phyloP scores from a whole-genome alignment of 2,113 vertebrate genomes.

The Datnioides undecimradiatus region DNA sequence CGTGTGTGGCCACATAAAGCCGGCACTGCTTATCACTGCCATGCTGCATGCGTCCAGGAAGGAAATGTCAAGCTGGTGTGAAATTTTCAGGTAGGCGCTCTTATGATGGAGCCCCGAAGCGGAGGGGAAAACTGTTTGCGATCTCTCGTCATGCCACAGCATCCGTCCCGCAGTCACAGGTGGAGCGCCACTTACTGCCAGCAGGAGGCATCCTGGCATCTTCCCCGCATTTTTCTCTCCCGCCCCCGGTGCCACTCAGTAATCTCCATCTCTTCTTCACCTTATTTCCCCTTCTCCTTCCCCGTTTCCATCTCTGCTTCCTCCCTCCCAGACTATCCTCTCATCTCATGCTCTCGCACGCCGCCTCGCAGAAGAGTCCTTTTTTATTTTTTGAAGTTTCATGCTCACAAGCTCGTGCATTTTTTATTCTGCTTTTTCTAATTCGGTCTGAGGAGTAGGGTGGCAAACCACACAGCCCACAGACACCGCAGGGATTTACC shows the following conservation, averaged over 20 bases:
- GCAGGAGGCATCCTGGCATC: slow-evolving; percentile 69
- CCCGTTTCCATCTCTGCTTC: background rate
- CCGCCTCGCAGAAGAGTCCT: slow-evolving; percentile 5
- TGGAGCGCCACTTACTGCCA: slow-evolving; percentile 53
- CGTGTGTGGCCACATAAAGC: slow-evolving; percentile 18
- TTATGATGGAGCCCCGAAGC: slow-evolving; percentile 26
- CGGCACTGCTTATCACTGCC: slow-evolving; percentile 34
- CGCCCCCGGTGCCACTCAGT: slow-evolving; percentile 8
- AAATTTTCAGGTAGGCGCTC: slow-evolving; percentile 32
- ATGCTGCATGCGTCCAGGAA: slow-evolving; percentile 39
- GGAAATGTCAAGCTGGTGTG: slow-evolving; percentile 47
- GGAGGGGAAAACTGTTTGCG: slow-evolving; percentile 27
- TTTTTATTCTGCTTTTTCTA: slow-evolving; percentile 59
- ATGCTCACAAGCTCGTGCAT: slow-evolving; percentile 45
- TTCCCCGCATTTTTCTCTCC: slow-evolving; percentile 12
- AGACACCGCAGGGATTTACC: slow-evolving; percentile 29
- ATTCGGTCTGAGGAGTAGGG: slow-evolving; percentile 43
- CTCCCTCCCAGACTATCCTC: slow-evolving; percentile 9
- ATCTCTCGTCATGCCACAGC: slow-evolving; percentile 10
- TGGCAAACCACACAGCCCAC: slow-evolving; percentile 33
- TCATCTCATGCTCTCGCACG: slow-evolving; percentile 30
- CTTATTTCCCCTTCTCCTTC: background rate
- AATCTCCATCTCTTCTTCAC: background rate
- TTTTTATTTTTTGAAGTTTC: slow-evolving; percentile 44
- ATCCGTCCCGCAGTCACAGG: slow-evolving; percentile 25